Evolutionary conservation across 2,797 vertebrate species (phyloP).

Genomic region (Helostoma temminkii): DNA sequence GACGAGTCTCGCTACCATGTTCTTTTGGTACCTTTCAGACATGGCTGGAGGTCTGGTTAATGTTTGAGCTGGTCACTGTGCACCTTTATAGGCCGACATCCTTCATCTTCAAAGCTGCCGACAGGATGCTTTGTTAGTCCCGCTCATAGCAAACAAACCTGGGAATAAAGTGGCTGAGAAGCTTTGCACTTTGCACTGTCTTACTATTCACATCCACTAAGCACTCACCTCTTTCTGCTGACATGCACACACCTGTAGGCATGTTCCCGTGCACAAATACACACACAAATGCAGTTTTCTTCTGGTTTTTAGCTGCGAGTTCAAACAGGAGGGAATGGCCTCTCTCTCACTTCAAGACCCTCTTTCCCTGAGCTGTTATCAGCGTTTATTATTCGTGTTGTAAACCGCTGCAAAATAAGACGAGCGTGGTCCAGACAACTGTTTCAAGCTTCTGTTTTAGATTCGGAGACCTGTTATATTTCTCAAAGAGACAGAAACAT

Average conservation of each 20-base stretch:
- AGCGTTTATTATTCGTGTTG: constrained; percentile 78
- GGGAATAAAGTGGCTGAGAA: constrained; percentile 79
- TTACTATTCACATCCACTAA: constrained; percentile 27
- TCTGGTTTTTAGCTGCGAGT: constrained; percentile 56
- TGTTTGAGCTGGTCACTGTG: constrained; percentile 83
- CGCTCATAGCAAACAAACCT: constrained; percentile 79
- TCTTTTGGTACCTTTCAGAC: constrained; percentile 31
- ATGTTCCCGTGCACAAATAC: neutral
- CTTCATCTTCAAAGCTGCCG: constrained; percentile 87
- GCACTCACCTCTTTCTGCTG: constrained; percentile 5
- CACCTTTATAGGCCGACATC: constrained; percentile 84
- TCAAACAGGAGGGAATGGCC: constrained; percentile 75
- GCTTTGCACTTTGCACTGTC: constrained; percentile 76
- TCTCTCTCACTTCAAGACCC: constrained; percentile 50
- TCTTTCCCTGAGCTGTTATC: constrained; percentile 72
- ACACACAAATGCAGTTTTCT: neutral
- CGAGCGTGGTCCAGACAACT: constrained; percentile 35
- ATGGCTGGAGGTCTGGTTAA: constrained; percentile 85
- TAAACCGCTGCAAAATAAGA: constrained; percentile 70
- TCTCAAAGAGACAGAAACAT: constrained; percentile 64
- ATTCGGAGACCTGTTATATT: constrained; percentile 56
- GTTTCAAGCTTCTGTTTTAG: constrained; percentile 55
- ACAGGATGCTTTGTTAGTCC: constrained; percentile 46
- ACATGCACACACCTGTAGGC: constrained; percentile 14
- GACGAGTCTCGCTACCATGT: constrained; percentile 34